Percentiles rank a stretch among this genome's conserved stretches.
phyloP scores from a whole-genome alignment of 2,888 invertebrate genomes.

The Nebria salina region DNA sequence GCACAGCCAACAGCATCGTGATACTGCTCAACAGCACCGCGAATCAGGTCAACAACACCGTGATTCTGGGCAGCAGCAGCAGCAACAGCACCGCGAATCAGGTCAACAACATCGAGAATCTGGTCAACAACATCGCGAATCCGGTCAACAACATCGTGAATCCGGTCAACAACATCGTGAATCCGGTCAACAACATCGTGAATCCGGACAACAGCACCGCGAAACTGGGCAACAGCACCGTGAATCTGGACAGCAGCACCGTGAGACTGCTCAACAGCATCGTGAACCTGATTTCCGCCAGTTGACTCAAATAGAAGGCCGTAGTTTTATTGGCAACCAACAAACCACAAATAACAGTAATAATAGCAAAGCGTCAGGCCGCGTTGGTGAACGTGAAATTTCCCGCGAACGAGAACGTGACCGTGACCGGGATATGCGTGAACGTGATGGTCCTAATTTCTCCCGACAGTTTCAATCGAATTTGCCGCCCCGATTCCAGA shows the following conservation, averaged over 20 bases:
- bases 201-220: not conserved
- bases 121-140: too few species aligned
- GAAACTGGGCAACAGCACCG: not conserved
- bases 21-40: slow-evolving; percentile 37
- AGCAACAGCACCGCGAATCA: slow-evolving; percentile 39
- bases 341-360: slow-evolving; percentile 58
- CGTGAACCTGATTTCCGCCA: slow-evolving; percentile 56
- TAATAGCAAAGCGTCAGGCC: slow-evolving; percentile 57
- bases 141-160: slow-evolving; percentile 2
- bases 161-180: slow-evolving; percentile 23
- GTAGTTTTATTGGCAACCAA: slow-evolving; percentile 54
- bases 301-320: slow-evolving; percentile 61
- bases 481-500: slow-evolving; percentile 86
- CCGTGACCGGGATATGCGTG: slow-evolving; percentile 62
- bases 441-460: slow-evolving; percentile 70
- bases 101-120: slow-evolving; percentile 11
- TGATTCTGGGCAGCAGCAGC: not conserved
- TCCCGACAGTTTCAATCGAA: slow-evolving; percentile 82
- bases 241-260: not conserved
- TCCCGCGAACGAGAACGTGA: slow-evolving; percentile 55
- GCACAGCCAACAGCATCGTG: slow-evolving; percentile 35
- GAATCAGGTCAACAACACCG: not conserved
- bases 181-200: slow-evolving; percentile 13
- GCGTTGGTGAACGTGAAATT: slow-evolving; percentile 55
- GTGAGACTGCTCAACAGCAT: not conserved